Percentiles rank a stretch among this genome's conserved stretches.
These are phyloP conservation scores for Sminthurinus aureus DNA, from an alignment of 2,888 invertebrate genomes.

Conservation along the genomic window DNA sequence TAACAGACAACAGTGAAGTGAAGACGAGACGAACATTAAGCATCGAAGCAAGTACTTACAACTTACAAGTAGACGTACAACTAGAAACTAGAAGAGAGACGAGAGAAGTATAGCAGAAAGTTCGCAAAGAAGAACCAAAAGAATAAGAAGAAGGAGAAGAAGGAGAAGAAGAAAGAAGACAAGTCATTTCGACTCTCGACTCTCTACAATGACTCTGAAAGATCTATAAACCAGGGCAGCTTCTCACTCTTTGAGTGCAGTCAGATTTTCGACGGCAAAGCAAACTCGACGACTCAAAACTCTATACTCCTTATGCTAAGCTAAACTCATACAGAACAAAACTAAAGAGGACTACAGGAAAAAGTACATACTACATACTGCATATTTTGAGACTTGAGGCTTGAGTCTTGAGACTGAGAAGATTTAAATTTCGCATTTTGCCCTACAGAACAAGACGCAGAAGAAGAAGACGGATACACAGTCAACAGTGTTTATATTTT, in stretches of 20 bases:
- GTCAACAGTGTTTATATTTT: background rate
- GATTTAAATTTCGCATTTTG: background rate
- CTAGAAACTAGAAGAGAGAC: no score
- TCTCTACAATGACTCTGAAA: background rate
- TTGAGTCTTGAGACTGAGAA: background rate
- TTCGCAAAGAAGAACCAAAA: no score
- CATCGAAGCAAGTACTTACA: no score
- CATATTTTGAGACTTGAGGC: background rate
- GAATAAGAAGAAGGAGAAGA: background rate
- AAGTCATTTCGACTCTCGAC: constrained; percentile 1
- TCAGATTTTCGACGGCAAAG: constrained; percentile 34
- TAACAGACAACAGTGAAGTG: no score
- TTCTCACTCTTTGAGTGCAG: constrained; percentile 44
- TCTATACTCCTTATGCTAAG: background rate
- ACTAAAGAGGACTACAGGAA: constrained; percentile 6
- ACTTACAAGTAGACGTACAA: no score
- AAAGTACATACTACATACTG: background rate
- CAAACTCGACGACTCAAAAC: no score
- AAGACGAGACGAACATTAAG: no score
- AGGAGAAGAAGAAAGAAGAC: constrained; percentile 7
- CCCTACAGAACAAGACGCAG: no score
- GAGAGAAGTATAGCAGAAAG: no score
- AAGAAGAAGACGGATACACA: background rate
- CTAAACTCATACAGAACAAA: background rate
- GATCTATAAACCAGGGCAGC: constrained; percentile 54